Percentiles rank a stretch among this genome's conserved stretches.
phyloP scores from a whole-genome alignment of 2,888 invertebrate genomes.

The Diarsia mendica region DNA sequence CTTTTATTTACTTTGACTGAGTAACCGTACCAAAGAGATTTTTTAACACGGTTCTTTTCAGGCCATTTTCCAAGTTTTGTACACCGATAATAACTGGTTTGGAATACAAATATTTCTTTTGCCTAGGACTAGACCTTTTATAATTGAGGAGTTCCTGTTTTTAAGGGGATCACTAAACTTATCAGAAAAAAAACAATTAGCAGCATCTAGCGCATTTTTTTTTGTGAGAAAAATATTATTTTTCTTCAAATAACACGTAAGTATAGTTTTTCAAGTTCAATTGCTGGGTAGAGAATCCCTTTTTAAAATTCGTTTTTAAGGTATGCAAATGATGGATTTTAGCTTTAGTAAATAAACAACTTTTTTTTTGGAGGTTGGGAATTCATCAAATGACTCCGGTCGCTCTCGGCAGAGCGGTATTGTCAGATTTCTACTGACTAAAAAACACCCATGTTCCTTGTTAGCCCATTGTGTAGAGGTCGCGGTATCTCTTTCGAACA shows the following conservation, averaged over 20 bases:
- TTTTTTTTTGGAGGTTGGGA: no score
- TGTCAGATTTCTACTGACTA: no score
- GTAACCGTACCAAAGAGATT: neutral
- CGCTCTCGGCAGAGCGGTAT: no score
- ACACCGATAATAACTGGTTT: neutral
- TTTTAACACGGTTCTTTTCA: neutral
- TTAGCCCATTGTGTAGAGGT: no score
- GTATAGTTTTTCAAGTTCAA: no score
- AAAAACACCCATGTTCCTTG: no score
- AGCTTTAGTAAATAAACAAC: neutral
- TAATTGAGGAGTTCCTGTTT: neutral
- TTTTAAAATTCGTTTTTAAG: neutral
- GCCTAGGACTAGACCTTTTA: neutral
- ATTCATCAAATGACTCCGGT: no score
- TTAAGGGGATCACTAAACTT: neutral
- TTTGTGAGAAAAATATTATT: neutral
- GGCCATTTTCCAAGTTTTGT: neutral
- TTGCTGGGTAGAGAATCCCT: neutral
- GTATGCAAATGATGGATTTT: neutral
- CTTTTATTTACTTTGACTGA: slow-evolving; percentile 1
- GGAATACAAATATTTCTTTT: neutral
- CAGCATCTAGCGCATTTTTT: no score
- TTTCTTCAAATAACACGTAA: neutral
- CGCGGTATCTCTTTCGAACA: no score
- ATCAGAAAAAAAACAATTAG: neutral